Base-by-base conservation (phyloP, 2,113 vertebrate species). In the Coptodon rendalli region DNA sequence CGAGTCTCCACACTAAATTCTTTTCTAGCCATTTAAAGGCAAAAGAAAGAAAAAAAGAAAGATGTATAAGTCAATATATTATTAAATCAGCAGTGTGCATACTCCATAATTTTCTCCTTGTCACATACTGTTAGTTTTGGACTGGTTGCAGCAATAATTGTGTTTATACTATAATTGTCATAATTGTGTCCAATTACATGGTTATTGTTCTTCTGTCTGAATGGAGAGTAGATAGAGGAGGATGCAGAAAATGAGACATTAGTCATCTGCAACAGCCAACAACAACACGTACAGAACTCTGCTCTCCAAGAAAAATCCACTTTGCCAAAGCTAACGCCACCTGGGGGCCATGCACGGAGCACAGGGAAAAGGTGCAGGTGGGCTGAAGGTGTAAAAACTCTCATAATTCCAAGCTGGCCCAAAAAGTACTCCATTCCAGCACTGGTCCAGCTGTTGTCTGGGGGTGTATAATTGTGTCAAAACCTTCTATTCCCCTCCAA, bases 381-480 rank as follows among this genome's bases (percentile, higher is more conserved):
- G 87, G 89, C 83, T 81, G 90, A 86, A 89, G 73, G 57, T 93
- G 89, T 87, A 54, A 81, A 86, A 82, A 76, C 86, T 79, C 89
- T 87, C 84, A 91, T 89, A 90, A 89, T 84, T 89, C 78, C 59
- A 87, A 91, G 81, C 85, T 94, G 82, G 94, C 94, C 94, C 87
- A 91, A 96, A 95, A 92, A 94, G 93, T 93, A 90, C 84, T 92
- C 92, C 95, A 96, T 96, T 96, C 96, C 91, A 94, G 94, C 91
- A 63, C 94, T 96, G 96, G 85, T 97, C 97, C 97, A 98, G 97
- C 96, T 97, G 97, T 97, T 97, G 96, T 96, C 96, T 97, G 96
- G 96, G 96, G 97, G 97, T 96, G 97, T 97, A 96, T 98, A 98
- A 99, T 98, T 97, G 96, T 97, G 97, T 98, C 97, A 98, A 96